Evolutionary conservation across 2,888 invertebrate species (phyloP), one percentile per base, ranked within the genome.

Genomic region (Drosophila vallismaia): DNA sequence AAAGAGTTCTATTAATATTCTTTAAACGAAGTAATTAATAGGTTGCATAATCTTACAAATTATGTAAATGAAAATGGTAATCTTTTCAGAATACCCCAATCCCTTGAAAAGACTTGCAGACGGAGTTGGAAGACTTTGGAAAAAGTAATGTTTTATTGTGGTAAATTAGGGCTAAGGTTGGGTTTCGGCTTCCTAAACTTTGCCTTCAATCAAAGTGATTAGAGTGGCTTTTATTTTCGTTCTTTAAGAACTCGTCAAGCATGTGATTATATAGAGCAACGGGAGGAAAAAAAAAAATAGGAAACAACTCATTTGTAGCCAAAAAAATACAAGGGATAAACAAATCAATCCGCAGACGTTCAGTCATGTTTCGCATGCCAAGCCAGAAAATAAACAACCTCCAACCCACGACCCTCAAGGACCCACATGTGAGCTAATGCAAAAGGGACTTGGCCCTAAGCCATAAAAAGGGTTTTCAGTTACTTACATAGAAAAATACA

Each of bases 261-360:
- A 56, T 57, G 60, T 60, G 60, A 60, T 60, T 60, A 60, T 31
- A 42, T 40, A 14, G 57, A 57, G 3, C 24, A 12, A 36, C 9
- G 8, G 4, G 29, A n/a, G 26, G 31, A 28, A 7, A 48, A 12
- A 48, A 12, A 51, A 52, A 26, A 9, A 46, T 9, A 50, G 57
- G 42, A n/a, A 51, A 45, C 51, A 63, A 33, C 54, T 76, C 66
- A 75, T 77, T 82, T 82, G 70, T 75, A 76, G 67, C 60, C 59
- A 62, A 50, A 64, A 52, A 75, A 79, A 62, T 73, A 50, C 68
- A 62, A 68, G 67, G 51, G 58, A 68, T 64, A 68, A 69, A 71
- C 71, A 71, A 83, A 81, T 83, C 80, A 82, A 81, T 81, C 70
- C 77, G 63, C 68, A 77, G 67, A 70, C 73, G 66, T 77, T 73